Percentiles rank a stretch among this genome's conserved stretches.
Evolutionary conservation across 2,797 vertebrate genomes (phyloP).

Genomic region (Pteropus rufus): DNA sequence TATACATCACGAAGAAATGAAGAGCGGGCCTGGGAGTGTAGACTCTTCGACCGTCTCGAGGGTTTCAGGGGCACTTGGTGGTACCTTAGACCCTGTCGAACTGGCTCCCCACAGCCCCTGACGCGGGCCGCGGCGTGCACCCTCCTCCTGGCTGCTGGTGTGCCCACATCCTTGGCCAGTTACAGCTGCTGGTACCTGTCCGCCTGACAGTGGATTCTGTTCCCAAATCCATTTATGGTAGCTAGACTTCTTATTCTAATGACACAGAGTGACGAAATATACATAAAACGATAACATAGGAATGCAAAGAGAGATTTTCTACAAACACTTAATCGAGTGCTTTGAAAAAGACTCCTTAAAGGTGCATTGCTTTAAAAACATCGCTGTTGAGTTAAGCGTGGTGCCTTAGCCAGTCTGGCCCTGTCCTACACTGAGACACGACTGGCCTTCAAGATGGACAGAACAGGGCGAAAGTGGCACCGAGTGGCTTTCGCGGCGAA

Average conservation of each 20-base stretch:
- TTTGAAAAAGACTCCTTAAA: background rate
- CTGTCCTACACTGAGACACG: no score
- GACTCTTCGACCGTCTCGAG: background rate
- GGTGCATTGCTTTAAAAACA: background rate
- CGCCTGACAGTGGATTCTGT: no score
- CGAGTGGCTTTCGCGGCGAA: background rate
- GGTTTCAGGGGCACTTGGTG: background rate
- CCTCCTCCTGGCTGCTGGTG: fast-evolving
- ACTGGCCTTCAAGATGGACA: no score
- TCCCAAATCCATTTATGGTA: background rate
- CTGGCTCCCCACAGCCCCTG: fast-evolving
- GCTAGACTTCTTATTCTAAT: background rate
- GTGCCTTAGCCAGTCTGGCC: background rate
- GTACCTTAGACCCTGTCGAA: fast-evolving
- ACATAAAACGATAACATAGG: background rate
- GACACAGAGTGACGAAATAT: background rate
- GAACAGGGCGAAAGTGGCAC: fast-evolving
- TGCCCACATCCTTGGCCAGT: fast-evolving
- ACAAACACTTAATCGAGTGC: background rate
- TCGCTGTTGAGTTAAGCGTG: background rate
- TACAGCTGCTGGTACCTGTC: fast-evolving
- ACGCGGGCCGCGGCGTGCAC: background rate
- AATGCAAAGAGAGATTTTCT: background rate
- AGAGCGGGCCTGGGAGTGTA: fast-evolving
- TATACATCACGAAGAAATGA: background rate